These are phyloP conservation scores for Colostygia pectinataria DNA, from an alignment of 2,888 invertebrate species.

Conservation along the genomic window DNA sequence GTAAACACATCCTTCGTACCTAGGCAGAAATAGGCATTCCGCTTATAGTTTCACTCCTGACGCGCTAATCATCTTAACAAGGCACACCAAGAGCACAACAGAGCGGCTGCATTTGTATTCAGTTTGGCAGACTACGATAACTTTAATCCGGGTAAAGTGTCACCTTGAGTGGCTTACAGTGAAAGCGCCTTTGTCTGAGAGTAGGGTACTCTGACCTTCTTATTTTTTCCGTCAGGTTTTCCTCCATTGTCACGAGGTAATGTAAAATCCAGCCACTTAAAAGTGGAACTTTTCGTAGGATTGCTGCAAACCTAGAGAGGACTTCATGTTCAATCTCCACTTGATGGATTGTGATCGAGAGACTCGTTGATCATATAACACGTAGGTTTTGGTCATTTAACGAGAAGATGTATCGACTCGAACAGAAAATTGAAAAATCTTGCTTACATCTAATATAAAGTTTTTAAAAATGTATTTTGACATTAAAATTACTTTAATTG, in stretches of 20 bases:
- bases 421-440: conserved; percentile 49
- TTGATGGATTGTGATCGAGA: conserved; percentile 78
- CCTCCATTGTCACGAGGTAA: conserved; percentile 66
- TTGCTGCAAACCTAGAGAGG: conserved; percentile 56
- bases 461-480: conserved; percentile 1
- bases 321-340: conserved; percentile 45
- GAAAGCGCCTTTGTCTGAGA: conserved; percentile 77
- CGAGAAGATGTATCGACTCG: conserved; percentile 53
- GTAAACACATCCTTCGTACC: too few relatives aligned
- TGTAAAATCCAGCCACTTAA: conserved; percentile 68
- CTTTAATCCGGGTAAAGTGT: conserved; percentile 81
- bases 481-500: conserved; percentile 10
- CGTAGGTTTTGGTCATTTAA: conserved; percentile 68
- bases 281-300: conserved; percentile 58
- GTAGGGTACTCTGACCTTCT: conserved; percentile 70
- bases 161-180: conserved; percentile 79
- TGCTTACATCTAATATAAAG: not conserved
- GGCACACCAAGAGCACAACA: conserved; percentile 49
- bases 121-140: conserved; percentile 79
- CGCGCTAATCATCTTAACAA: conserved; percentile 55
- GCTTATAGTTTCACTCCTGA: conserved; percentile 28
- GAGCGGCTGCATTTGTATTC: conserved; percentile 75
- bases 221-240: conserved; percentile 74
- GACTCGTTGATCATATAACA: conserved; percentile 72
- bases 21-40: conserved; percentile 2